Base-by-base conservation (phyloP, 1,140 invertebrate species). In the Rhagoletis zephyria region DNA sequence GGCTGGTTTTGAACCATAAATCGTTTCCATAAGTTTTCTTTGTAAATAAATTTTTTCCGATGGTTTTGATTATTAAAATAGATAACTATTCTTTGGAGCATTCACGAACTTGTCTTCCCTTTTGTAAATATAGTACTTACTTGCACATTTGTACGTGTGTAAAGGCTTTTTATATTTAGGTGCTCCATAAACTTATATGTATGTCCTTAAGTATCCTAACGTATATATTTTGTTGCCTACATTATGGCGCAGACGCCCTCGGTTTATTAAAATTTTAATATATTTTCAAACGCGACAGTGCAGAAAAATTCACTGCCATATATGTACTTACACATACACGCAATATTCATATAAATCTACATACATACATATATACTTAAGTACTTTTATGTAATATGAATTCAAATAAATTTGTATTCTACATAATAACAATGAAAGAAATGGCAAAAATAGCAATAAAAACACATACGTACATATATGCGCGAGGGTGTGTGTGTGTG, bases 201-300 rank as follows among this genome's bases (percentile, higher is more conserved):
- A 30, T 30, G 30, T 30, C 30, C 30, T 30, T 30, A 30, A 30
- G 30, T 30, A 30, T 30, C 30, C 30, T 30, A 30, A 30, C 0
- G 30, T 30, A 30, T 1, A 30, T 56, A 10, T 45, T 45, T 74
- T 30, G 14, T 74, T 74, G 67, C 14, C 14, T 74, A 74, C 67
- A 45, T 74, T 48, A 4, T n/a, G 67, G 67, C 67, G 40, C 81
- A 85, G 19, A 19, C 81, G 81, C 19, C 60, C 51, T n/a, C 51
- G 48, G 30, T 59, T 59, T 85, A 51, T 85, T 51, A 85, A 85
- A 85, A 85, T 85, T 85, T 85, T 85, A 85, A 51, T 85, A 85
- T 19, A n/a, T 85, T 67, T 67, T 19, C 30, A 5, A 67, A 19
- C 42, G 42, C 42, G 10, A 74, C 30, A 30, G 16, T 14, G 61